These are phyloP conservation scores for Germaria angustata DNA, from an alignment of 2,888 invertebrate genomes.

Conservation along the genomic window DNA sequence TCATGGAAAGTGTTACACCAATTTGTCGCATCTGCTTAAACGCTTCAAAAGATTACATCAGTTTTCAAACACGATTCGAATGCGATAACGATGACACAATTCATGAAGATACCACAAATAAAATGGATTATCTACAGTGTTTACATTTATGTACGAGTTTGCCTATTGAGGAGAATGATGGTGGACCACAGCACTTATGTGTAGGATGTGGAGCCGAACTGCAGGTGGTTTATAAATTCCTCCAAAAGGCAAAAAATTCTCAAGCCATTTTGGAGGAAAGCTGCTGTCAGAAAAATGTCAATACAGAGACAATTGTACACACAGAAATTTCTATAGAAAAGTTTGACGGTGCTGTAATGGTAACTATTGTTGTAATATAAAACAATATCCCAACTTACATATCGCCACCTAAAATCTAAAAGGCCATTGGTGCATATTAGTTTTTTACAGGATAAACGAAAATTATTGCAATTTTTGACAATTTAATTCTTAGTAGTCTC, in stretches of 20 bases:
- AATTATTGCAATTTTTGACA: too few species aligned
- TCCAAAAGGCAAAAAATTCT: conserved; percentile 67
- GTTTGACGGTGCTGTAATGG: not conserved
- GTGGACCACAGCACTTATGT: conserved; percentile 68
- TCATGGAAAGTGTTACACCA: conserved; percentile 55
- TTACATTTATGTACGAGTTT: conserved; percentile 69
- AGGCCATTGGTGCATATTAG: too few species aligned
- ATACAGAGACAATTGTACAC: conserved; percentile 23
- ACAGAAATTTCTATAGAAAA: conserved; percentile 43
- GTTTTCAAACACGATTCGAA: conserved; percentile 69
- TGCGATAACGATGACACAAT: not conserved
- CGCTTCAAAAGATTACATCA: conserved; percentile 68
- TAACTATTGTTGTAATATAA: not conserved
- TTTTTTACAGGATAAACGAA: too few species aligned
- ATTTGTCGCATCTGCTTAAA: conserved; percentile 70
- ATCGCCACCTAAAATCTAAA: too few species aligned
- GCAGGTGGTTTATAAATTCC: conserved; percentile 68
- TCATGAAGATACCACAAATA: not conserved
- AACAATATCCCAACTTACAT: not conserved
- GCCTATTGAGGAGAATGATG: conserved; percentile 49
- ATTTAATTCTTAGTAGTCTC: too few species aligned
- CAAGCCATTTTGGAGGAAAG: conserved; percentile 64
- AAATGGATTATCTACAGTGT: conserved; percentile 69
- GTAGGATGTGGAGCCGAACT: conserved; percentile 68
- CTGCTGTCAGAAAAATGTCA: not conserved